Conservation (phyloP, 2,888 invertebrate species). For the Boloria euphrosyne region DNA sequence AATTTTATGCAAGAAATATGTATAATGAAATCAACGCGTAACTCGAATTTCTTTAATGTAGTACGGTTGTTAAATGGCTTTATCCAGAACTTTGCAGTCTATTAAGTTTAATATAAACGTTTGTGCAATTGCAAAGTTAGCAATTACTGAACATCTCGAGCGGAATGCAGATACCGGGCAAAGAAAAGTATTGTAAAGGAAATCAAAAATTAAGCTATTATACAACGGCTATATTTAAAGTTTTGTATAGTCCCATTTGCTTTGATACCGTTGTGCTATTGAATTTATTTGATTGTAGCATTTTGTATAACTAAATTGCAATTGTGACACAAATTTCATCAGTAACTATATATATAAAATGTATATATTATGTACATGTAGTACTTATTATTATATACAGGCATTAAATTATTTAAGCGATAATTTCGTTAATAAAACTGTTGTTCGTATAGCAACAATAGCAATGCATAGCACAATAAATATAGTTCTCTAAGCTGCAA, state of each 20-base stretch:
- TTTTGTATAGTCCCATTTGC: not conserved
- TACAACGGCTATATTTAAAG: slow-evolving; percentile 14
- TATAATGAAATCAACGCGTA: not conserved
- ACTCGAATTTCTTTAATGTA: slow-evolving; percentile 10
- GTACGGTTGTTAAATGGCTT: slow-evolving; percentile 13
- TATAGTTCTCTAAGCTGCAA: not conserved
- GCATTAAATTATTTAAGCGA: not conserved
- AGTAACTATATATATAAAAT: no score
- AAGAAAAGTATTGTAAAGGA: slow-evolving; percentile 21
- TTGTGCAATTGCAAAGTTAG: slow-evolving; percentile 34
- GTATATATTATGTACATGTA: no score
- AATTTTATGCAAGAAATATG: not conserved
- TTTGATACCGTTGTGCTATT: not conserved
- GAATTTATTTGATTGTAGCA: no score
- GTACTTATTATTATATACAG: not conserved
- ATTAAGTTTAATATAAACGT: slow-evolving; percentile 33
- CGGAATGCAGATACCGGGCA: slow-evolving; percentile 25
- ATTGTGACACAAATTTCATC: no score
- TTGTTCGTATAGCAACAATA: no score
- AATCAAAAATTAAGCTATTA: slow-evolving; percentile 17
- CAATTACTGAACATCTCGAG: slow-evolving; percentile 34
- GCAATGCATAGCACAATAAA: no score
- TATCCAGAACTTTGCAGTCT: slow-evolving; percentile 30
- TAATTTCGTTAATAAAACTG: no score
- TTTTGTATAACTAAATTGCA: no score